Evolutionary conservation across 2,888 invertebrate genomes (phyloP).

Genomic region (Blera fallax): DNA sequence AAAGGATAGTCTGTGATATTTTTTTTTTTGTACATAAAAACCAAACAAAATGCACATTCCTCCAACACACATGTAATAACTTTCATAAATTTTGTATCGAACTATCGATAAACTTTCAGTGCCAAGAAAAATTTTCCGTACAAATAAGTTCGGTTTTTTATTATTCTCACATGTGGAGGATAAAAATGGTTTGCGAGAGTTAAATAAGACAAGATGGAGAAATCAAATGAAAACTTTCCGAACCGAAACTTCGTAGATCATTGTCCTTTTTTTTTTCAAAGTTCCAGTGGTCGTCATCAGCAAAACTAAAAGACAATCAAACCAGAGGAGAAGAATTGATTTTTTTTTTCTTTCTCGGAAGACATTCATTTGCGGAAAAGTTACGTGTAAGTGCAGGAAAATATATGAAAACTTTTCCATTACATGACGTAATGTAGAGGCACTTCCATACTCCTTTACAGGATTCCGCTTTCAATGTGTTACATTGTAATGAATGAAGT

Average conservation of each 20-base stretch:
- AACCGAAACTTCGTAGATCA: conserved; percentile 1
- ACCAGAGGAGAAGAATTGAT: neutral
- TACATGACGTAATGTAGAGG: conserved; percentile 7
- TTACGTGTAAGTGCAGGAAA: conserved; percentile 1
- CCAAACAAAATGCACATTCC: neutral
- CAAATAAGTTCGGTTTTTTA: neutral
- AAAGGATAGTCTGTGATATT: too few relatives aligned
- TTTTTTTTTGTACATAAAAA: too few relatives aligned
- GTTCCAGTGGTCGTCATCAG: neutral
- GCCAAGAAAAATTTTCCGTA: neutral
- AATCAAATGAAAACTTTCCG: neutral
- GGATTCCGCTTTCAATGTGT: neutral
- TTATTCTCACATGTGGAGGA: neutral
- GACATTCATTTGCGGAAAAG: conserved; percentile 11
- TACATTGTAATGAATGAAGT: neutral
- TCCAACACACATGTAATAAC: neutral
- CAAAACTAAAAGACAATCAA: conserved; percentile 2
- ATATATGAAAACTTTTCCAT: conserved; percentile 3
- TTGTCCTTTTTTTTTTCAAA: neutral
- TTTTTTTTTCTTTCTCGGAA: neutral
- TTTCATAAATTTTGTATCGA: conserved; percentile 13
- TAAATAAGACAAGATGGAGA: neutral
- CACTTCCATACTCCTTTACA: neutral
- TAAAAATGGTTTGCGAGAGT: neutral
- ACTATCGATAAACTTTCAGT: conserved; percentile 4